These are phyloP conservation scores for Leptinotarsa peninsularis DNA, from an alignment of 2,888 invertebrate genomes.

Conservation along the genomic window DNA sequence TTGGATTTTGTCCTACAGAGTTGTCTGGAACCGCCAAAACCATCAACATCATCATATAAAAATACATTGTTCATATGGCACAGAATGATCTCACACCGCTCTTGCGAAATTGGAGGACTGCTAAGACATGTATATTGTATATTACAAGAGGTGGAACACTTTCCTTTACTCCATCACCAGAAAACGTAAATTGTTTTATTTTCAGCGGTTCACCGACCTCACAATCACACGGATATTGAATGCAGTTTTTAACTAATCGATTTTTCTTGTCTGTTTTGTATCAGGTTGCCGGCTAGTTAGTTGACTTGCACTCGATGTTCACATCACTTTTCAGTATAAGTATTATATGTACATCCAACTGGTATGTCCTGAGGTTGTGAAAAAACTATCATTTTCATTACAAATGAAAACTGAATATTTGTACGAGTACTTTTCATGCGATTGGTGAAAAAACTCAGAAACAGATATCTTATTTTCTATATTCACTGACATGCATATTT, in stretches of 20 bases:
- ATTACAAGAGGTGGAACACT: constrained; percentile 44
- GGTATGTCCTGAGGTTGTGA: too few species aligned
- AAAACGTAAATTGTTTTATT: constrained; percentile 40
- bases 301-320: neutral
- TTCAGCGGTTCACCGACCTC: constrained; percentile 47
- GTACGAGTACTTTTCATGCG: too few species aligned
- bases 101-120: constrained; percentile 39
- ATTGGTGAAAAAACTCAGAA: too few species aligned
- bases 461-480: too few species aligned
- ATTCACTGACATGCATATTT: too few species aligned
- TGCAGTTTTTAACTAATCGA: neutral
- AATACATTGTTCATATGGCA: constrained; percentile 22
- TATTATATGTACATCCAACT: too few species aligned
- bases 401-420: too few species aligned
- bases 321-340: too few species aligned
- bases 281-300: neutral
- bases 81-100: constrained; percentile 9
- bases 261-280: constrained; percentile 6
- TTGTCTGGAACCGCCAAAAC: neutral
- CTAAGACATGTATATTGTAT: constrained; percentile 30
- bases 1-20: constrained; percentile 36
- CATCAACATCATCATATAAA: constrained; percentile 1
- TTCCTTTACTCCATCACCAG: constrained; percentile 42
- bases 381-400: too few species aligned
- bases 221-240: constrained; percentile 8